Base-by-base conservation (phyloP, 2,113 vertebrate genomes). In the Corydoras sp. region DNA sequence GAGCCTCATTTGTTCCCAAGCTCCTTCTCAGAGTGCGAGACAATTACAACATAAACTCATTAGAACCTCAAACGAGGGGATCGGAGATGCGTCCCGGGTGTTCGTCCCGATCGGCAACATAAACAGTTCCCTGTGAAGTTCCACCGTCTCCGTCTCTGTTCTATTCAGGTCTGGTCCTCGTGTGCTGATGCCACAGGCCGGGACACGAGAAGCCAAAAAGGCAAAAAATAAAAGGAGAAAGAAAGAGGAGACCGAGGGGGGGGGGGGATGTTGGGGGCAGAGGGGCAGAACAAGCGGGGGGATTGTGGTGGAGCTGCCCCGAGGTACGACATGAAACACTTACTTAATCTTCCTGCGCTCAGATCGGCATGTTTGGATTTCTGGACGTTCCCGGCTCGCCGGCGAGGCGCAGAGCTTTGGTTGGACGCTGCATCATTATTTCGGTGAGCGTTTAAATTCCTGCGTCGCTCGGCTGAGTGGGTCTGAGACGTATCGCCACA, bases 261-360 rank as follows among this genome's bases (percentile, higher is more conserved):
- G 10, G 61, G 30, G 13, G 62, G 51, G n/a, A n/a, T n/a, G n/a
- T n/a, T n/a, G 43, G 30, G 14, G 49, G n/a, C 6, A 35, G 32
- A 35, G 32, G 7, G 35, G 35, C 35, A 43, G 7, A 50, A 10
- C 50, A 64, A 62, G 60, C 3, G 15, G 15, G 65, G 30, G 9
- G 10, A 14, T 79, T 69, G 68, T 55, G 77, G 80, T 74, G 77
- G 86, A 82, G 60, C 48, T 31, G 67, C 80, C 83, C 76, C 0
- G 61, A 81, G 73, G 76, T 83, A 62, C 64, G 73, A 80, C 80
- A 77, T 49, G 51, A 76, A 81, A 76, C 74, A 69, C 71, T 78
- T 76, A 79, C 69, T 84, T 80, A 72, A 82, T 83, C 74, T 78
- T 79, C 63, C 53, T 78, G 79, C 67, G 76, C 75, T 15, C 56